Percentiles rank a stretch among this genome's conserved stretches.
Conservation (phyloP, 2,113 vertebrate species). For the Ivindomyrus marchei region DNA sequence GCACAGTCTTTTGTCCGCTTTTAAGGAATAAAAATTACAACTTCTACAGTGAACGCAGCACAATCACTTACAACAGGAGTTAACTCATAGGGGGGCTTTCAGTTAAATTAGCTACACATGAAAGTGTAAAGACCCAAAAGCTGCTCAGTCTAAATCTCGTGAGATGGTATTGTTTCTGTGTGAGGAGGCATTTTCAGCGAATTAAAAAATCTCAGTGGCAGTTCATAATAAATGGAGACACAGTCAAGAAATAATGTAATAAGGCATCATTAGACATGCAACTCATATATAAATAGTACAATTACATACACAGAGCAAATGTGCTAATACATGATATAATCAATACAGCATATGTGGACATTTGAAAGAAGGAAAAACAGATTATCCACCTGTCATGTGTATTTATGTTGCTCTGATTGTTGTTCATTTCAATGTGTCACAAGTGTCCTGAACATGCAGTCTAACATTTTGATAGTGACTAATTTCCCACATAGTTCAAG, state of each 20-base stretch:
- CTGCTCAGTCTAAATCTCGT: neutral
- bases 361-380: neutral
- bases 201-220: neutral
- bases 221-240: neutral
- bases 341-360: neutral
- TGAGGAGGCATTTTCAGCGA: neutral
- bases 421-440: neutral
- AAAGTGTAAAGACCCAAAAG: neutral
- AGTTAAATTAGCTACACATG: neutral
- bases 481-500: neutral
- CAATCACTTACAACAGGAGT: neutral
- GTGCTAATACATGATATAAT: neutral
- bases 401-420: neutral
- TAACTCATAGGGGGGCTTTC: neutral
- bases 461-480: neutral
- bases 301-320: neutral
- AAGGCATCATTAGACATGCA: neutral
- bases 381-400: neutral
- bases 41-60: neutral
- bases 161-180: neutral
- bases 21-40: neutral
- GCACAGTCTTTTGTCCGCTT: neutral
- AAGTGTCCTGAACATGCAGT: neutral
- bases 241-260: neutral
- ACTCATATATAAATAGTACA: neutral